Evolutionary conservation across 2,113 vertebrate species (phyloP), one percentile per base, ranked within the genome.

Genomic region (Anser brachyrhynchus): DNA sequence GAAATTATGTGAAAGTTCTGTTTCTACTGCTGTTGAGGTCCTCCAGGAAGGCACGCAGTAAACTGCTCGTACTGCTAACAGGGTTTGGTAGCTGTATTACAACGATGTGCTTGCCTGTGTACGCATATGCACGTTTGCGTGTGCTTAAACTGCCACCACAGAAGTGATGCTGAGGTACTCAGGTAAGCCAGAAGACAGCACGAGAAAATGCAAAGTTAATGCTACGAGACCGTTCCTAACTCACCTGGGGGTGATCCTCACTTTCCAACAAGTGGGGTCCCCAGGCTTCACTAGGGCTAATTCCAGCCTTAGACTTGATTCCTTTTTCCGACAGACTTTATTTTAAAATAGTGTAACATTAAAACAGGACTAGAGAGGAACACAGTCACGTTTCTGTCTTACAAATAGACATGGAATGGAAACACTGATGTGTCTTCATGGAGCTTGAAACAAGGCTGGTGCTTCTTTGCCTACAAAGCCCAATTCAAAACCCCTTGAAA

Each of bases 381-480:
- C 41, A 59, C 82, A 76, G 44, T 82, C 58, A 82, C 1, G 0
- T 95, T 94, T 94, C 78, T 87, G 41, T 82, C 80, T 74, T 84
- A 70, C 80, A 87, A 87, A 84, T 87, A 93, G 83, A 75, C 1
- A 2, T 46, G 87, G 25, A 75, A 33, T 90, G 88, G 73, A 93
- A 93, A 94, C 79, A 79, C 61, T 13, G 2, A 9, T 44, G 19
- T 72, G 51, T 87, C 84, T 74, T 93, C 54, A 21, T 72, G 89
- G 70, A 89, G 83, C 75, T 65, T 84, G 65, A 78, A 87, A 86
- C 21, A 55, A 89, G 70, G 49, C 73, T 92, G 52, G 61, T 66
- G 89, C 84, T 59, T 91, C 91, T 93, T 82, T 92, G 77, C 88
- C 74, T 87, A 93, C 86, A 96, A 93, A 96, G 96, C 66, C 74